phyloP scores from a whole-genome alignment of 2,797 vertebrate species.

The Sparidentex hasta region DNA sequence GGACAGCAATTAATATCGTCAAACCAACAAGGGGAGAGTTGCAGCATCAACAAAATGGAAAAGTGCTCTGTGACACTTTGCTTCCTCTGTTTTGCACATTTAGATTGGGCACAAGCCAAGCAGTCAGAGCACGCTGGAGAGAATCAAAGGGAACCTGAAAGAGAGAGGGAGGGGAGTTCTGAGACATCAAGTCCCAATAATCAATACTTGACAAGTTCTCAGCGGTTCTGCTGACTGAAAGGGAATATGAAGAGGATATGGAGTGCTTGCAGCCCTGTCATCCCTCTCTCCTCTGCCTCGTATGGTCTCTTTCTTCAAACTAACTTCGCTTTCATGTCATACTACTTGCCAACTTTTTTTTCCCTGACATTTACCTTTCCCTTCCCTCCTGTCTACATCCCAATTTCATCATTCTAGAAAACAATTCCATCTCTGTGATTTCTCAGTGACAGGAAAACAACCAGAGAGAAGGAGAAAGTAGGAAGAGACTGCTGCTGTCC shows the following conservation, averaged over 20 bases:
- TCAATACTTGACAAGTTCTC: conserved; percentile 72
- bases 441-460: conserved; percentile 51
- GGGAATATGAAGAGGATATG: conserved; percentile 59
- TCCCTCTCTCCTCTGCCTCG: conserved; percentile 1
- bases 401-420: conserved; percentile 37
- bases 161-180: conserved; percentile 35
- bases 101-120: conserved; percentile 59
- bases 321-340: conserved; percentile 41
- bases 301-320: conserved; percentile 11
- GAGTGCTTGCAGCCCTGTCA: conserved; percentile 15
- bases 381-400: conserved; percentile 8
- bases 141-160: conserved; percentile 43
- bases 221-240: conserved; percentile 68
- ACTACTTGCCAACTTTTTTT: conserved; percentile 34
- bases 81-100: conserved; percentile 71
- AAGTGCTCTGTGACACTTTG: conserved; percentile 77
- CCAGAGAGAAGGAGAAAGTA: conserved; percentile 23
- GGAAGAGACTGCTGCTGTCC: conserved; percentile 15
- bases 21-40: conserved; percentile 68
- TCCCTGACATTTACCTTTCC: conserved; percentile 39
- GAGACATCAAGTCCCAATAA: conserved; percentile 66
- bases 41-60: conserved; percentile 82
- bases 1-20: conserved; percentile 83
- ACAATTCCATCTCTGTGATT: conserved; percentile 30
- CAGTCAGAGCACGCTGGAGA: conserved; percentile 20